Evolutionary conservation across 2,113 vertebrate species (phyloP).

Genomic region (Plectropomus leopardus): DNA sequence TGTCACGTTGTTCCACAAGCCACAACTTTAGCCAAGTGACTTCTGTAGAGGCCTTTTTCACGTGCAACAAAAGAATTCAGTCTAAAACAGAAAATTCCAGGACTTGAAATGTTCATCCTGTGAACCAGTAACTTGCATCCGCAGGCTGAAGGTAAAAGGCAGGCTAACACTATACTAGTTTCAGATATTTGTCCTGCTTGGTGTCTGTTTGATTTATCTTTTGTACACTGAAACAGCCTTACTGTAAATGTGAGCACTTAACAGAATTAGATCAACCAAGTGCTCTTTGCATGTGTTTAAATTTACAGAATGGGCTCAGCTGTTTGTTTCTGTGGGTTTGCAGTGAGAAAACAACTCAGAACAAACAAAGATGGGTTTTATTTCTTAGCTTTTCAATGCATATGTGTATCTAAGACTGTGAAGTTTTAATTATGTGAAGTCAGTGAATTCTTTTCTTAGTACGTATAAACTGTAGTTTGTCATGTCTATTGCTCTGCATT

Average conservation of each 20-base stretch:
- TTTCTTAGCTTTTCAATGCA: slow-evolving; percentile 27
- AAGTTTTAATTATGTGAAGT: slow-evolving; percentile 37
- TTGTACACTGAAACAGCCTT: slow-evolving; percentile 19
- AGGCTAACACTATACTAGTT: slow-evolving; percentile 6
- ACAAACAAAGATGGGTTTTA: neutral
- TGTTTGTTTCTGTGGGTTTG: slow-evolving; percentile 20
- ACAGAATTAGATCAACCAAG: slow-evolving; percentile 24
- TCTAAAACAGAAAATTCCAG: too few species aligned
- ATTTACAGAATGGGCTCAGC: neutral
- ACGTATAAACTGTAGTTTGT: slow-evolving; percentile 6
- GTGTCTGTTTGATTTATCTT: slow-evolving; percentile 36
- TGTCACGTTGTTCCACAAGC: slow-evolving; percentile 17
- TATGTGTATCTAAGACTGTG: slow-evolving; percentile 44
- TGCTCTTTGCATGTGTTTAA: slow-evolving; percentile 34
- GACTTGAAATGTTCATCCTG: too few species aligned
- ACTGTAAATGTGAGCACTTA: slow-evolving; percentile 19
- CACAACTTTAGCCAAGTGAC: slow-evolving; percentile 15
- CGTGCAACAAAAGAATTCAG: too few species aligned
- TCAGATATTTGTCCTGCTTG: slow-evolving; percentile 26
- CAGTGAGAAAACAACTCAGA: slow-evolving; percentile 5
- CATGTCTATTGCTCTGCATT: slow-evolving; percentile 4
- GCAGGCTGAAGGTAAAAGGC: neutral
- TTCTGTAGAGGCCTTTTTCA: neutral
- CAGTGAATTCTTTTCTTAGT: slow-evolving; percentile 2
- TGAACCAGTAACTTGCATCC: too few species aligned